These are phyloP conservation scores for Rotaria sp. DNA, from an alignment of 2,888 invertebrate species.

Conservation along the genomic window DNA sequence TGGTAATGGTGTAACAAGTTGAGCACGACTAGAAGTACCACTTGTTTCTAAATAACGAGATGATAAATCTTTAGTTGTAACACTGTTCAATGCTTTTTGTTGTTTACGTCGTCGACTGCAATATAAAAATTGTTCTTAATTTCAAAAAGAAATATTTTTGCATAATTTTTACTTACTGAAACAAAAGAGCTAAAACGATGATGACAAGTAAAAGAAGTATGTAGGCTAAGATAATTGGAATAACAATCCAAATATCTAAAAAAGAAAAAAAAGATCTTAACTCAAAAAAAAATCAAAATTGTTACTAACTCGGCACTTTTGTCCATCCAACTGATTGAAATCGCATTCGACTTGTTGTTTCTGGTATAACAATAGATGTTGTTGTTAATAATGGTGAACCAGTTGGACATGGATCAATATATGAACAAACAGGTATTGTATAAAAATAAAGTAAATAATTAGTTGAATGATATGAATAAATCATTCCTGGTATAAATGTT, in stretches of 20 bases:
- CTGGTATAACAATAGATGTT: background rate
- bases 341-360: background rate
- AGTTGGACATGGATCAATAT: background rate
- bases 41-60: conserved; percentile 12
- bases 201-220: background rate
- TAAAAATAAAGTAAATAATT: conserved; percentile 22
- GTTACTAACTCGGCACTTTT: background rate
- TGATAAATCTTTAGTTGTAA: background rate
- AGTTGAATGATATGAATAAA: conserved; percentile 16
- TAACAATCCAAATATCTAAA: conserved; percentile 15
- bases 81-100: background rate
- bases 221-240: conserved; percentile 24
- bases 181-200: background rate
- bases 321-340: conserved; percentile 6
- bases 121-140: no score
- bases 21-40: conserved; percentile 1
- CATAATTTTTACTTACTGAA: background rate
- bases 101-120: background rate
- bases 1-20: conserved; percentile 26
- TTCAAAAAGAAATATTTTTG: background rate
- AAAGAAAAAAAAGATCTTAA: background rate
- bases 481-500: background rate
- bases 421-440: conserved; percentile 7
- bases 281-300: background rate
- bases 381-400: background rate